These are phyloP conservation scores for Lithophane ornitopus DNA, from an alignment of 2,888 invertebrate genomes.

Conservation along the genomic window DNA sequence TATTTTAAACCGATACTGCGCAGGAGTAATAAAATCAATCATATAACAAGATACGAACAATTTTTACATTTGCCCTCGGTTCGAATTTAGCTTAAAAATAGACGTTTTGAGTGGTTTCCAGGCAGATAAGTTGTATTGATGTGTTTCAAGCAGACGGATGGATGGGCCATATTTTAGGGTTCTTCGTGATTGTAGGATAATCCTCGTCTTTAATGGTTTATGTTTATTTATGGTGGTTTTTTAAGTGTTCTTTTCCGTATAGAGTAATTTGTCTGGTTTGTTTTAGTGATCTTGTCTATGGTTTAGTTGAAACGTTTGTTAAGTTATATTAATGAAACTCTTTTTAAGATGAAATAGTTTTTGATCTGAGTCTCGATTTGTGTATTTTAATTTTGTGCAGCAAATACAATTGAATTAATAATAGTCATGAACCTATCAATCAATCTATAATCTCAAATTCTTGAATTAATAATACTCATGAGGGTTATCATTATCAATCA, in stretches of 20 bases:
- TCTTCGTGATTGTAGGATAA: conserved; percentile 76
- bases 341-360: conserved; percentile 16
- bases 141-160: conserved; percentile 81
- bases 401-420: background rate
- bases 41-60: conserved; percentile 84
- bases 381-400: conserved; percentile 2
- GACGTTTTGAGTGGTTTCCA: conserved; percentile 86
- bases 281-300: conserved; percentile 27
- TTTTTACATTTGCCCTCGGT: conserved; percentile 85
- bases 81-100: conserved; percentile 87
- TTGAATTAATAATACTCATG: too few species aligned
- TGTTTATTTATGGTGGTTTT: conserved; percentile 64
- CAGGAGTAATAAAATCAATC: conserved; percentile 88
- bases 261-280: conserved; percentile 45
- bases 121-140: conserved; percentile 87
- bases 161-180: conserved; percentile 79
- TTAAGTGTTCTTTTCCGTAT: conserved; percentile 59
- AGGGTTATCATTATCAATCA: background rate
- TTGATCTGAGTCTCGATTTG: conserved; percentile 13
- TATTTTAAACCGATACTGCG: conserved; percentile 83
- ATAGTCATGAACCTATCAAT: too few species aligned
- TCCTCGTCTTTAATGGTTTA: conserved; percentile 65
- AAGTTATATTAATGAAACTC: conserved; percentile 19
- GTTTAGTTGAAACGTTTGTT: conserved; percentile 16
- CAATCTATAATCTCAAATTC: background rate